A percentile compares a stretch with the other conserved stretches of the same genome.
Evolutionary conservation across 2,888 invertebrate species (phyloP).

Genomic region (Serrognathus titanus): DNA sequence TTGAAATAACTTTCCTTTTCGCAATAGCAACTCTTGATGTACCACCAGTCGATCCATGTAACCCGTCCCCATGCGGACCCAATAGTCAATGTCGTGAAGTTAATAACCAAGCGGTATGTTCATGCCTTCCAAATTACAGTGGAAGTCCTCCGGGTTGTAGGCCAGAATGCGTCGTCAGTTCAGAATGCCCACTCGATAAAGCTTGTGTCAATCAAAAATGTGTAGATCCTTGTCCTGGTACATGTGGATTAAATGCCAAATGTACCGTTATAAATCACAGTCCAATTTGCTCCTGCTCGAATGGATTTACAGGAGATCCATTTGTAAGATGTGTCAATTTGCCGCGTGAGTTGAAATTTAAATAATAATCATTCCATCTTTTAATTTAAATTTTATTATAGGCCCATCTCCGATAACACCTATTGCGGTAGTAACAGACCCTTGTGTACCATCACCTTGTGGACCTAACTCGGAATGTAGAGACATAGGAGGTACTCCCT

Average conservation of each 20-base stretch:
- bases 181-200: slow-evolving; percentile 68
- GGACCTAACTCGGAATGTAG: slow-evolving; percentile 64
- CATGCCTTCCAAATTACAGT: slow-evolving; percentile 67
- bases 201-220: slow-evolving; percentile 78
- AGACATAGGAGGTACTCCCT: slow-evolving; percentile 57
- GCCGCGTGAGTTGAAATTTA: slow-evolving; percentile 40
- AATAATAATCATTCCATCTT: not conserved
- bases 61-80: slow-evolving; percentile 64
- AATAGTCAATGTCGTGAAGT: slow-evolving; percentile 70
- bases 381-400: not conserved
- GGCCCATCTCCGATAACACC: not conserved
- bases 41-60: slow-evolving; percentile 55
- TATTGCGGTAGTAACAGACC: slow-evolving; percentile 46
- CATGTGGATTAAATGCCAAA: slow-evolving; percentile 64
- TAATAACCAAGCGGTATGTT: slow-evolving; percentile 71
- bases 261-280: slow-evolving; percentile 77
- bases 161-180: slow-evolving; percentile 74
- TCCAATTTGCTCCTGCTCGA: slow-evolving; percentile 71
- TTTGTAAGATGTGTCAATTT: slow-evolving; percentile 60
- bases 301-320: slow-evolving; percentile 64
- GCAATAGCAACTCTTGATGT: slow-evolving; percentile 7
- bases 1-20: not conserved
- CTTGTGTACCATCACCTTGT: slow-evolving; percentile 69
- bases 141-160: slow-evolving; percentile 75
- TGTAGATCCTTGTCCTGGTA: slow-evolving; percentile 69